Evolutionary conservation across 1,140 invertebrate species (phyloP), one percentile per base, ranked within the genome.

Genomic region (Bombus huntii): DNA sequence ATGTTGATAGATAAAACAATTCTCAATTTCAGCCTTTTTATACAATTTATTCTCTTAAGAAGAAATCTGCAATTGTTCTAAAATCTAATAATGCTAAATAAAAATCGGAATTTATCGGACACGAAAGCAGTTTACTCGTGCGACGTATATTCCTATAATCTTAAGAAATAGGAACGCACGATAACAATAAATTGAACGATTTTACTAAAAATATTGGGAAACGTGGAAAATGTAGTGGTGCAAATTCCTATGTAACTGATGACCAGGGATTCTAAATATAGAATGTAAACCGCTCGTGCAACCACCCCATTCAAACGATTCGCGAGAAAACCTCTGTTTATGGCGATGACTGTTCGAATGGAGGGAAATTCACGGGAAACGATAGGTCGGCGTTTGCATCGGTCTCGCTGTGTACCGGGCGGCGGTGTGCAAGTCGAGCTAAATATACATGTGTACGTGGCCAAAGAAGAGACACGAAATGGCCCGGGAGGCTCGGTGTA

Each of bases 401-500:
- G 53, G 25, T 53, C 34, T 81, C 42, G 65, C 28, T 4, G 62
- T 44, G 5, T 62, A 59, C 22, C 9, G 42, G 34, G 28, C 59
- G 28, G 39, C n/a, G 22, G 28, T 72, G 70, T 42, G 53, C 39
- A n/a, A 31, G 28, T 37, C 31, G 72, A 39, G 57, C 71, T 82
- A 82, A 82, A 79, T 80, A 72, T 59, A 42, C 47, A 59, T 59
- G 77, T 57, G 53, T 68, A 79, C 75, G 82, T 59, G 66, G 75
- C 28, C 39, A 31, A 66, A 79, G 62, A 68, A 22, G 77, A 79
- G 65, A 79, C 87, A 83, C 87, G 87, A 83, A 83, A 80, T 77
- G 68, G 83, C 62, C 75, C 79, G 37, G 71, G 62, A 72, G 81
- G 70, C 80, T 88, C 82, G 73, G 71, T 81, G 81, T 89, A 90